phyloP scores from a whole-genome alignment of 2,888 invertebrate genomes.

The Mechanitis mazaeus region DNA sequence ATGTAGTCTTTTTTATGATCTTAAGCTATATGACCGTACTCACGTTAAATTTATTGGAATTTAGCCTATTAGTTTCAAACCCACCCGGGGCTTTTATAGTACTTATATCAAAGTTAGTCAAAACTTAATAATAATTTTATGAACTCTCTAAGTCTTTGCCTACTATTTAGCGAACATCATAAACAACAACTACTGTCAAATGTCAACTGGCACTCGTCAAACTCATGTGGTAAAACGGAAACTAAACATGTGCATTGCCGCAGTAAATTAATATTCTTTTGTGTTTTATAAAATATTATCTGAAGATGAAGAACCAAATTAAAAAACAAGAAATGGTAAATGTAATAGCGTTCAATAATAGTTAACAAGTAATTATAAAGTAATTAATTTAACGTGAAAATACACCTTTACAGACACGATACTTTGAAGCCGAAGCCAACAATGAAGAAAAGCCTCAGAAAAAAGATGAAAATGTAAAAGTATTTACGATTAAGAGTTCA shows the following conservation, averaged over 20 bases:
- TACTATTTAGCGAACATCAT: too few species aligned
- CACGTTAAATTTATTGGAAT: too few species aligned
- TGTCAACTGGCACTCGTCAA: not conserved
- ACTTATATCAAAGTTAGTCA: too few species aligned
- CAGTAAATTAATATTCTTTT: not conserved
- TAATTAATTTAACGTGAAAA: not conserved
- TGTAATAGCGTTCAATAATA: constrained; percentile 1
- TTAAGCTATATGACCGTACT: too few species aligned
- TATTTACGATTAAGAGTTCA: constrained; percentile 57
- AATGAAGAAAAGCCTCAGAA: constrained; percentile 20
- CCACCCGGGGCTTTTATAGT: too few species aligned
- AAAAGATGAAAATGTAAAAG: constrained; percentile 42
- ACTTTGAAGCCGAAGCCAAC: constrained; percentile 44
- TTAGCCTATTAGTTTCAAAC: too few species aligned
- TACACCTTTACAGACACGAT: constrained; percentile 46
- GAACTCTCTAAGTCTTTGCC: too few species aligned
- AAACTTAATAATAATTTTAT: too few species aligned
- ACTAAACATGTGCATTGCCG: not conserved
- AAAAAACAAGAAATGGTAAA: constrained; percentile 35
- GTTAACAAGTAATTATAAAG: too few species aligned
- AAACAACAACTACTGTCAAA: too few species aligned
- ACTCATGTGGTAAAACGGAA: constrained; percentile 1
- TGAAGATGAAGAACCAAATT: constrained; percentile 45
- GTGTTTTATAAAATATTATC: constrained; percentile 32
- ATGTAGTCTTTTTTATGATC: too few species aligned